Evolutionary conservation across 2,113 vertebrate species (phyloP).

Genomic region (Recurvirostra avosetta): DNA sequence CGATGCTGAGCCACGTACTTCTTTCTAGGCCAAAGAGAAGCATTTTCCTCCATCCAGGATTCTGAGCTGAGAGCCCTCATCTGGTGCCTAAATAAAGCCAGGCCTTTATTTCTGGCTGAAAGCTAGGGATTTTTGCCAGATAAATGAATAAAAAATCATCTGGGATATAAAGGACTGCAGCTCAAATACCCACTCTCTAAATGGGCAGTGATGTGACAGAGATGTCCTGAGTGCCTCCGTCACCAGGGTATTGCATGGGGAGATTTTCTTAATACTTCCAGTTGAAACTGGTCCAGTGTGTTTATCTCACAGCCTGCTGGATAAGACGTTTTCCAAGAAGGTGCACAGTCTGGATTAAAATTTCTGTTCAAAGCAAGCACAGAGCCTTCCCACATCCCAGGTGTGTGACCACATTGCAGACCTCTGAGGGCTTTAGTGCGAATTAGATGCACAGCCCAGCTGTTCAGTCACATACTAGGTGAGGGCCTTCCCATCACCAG

Average conservation of each 20-base stretch:
- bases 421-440: not conserved
- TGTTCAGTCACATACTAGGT: not conserved
- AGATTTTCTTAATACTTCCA: not conserved
- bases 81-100: not conserved
- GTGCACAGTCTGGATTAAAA: not conserved
- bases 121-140: not conserved
- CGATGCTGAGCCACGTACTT: not conserved
- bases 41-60: not conserved
- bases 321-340: not conserved
- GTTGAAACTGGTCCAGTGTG: not conserved
- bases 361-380: not conserved
- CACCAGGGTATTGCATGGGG: not conserved
- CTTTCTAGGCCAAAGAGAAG: not conserved
- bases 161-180: not conserved
- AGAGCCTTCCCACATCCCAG: not conserved
- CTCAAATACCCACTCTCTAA: not conserved
- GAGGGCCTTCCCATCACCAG: not conserved
- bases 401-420: not conserved
- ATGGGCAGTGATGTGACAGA: not conserved
- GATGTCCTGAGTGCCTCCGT: not conserved
- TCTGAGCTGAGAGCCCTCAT: not conserved
- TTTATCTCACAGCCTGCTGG: not conserved
- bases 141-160: not conserved
- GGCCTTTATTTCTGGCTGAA: not conserved
- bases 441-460: not conserved